These are phyloP conservation scores for Lamellibrachia satsuma DNA, from an alignment of 2,888 invertebrate species.

Conservation along the genomic window DNA sequence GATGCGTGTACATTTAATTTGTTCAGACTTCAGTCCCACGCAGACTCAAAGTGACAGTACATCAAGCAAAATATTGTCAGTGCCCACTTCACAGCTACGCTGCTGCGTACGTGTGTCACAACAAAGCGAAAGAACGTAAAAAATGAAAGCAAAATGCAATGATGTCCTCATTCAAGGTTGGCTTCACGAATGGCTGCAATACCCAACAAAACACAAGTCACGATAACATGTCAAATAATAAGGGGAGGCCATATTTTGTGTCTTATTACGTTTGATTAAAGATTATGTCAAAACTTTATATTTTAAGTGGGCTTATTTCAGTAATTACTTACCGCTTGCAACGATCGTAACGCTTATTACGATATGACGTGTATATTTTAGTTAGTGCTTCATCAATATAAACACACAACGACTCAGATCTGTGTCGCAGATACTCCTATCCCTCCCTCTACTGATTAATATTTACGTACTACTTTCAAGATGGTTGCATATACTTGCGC, in stretches of 20 bases:
- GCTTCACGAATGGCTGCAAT: background rate
- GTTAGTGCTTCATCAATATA: background rate
- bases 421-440: slow-evolving; percentile 1
- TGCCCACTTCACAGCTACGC: background rate
- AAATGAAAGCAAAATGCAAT: background rate
- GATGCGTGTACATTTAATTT: background rate
- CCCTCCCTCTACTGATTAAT: slow-evolving; percentile 17
- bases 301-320: background rate
- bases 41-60: background rate
- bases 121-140: background rate
- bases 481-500: slow-evolving; percentile 17
- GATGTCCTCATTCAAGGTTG: background rate
- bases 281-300: slow-evolving; percentile 10
- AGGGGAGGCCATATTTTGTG: slow-evolving; percentile 17
- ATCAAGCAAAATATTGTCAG: background rate
- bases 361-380: background rate
- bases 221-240: slow-evolving; percentile 17
- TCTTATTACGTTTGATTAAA: background rate
- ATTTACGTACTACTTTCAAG: slow-evolving; percentile 17
- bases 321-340: background rate
- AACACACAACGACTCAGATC: slow-evolving; percentile 13
- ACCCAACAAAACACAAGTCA: background rate
- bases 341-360: background rate
- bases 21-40: background rate
- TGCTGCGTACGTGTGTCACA: background rate